phyloP scores from a whole-genome alignment of 2,113 vertebrate species.

The Myrmecobius fasciatus region DNA sequence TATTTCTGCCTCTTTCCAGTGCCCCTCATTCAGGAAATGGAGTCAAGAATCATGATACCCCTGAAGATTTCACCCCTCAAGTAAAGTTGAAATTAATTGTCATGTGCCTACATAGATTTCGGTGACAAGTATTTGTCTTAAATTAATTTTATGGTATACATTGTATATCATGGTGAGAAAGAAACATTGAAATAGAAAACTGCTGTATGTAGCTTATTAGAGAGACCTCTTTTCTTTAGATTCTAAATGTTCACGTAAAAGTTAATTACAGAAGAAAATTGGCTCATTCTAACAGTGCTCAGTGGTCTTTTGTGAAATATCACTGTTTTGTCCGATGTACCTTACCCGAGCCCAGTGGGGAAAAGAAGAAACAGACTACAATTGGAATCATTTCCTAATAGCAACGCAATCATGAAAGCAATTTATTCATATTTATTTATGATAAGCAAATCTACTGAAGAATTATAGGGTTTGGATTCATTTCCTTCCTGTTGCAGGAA shows the following conservation, averaged over 20 bases:
- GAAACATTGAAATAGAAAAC: conserved; percentile 77
- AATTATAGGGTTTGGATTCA: conserved; percentile 59
- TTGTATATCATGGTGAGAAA: conserved; percentile 79
- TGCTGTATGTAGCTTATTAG: conserved; percentile 83
- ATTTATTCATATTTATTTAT: conserved; percentile 35
- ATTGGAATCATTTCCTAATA: conserved; percentile 36
- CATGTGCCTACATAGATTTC: conserved; percentile 77
- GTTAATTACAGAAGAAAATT: conserved; percentile 19
- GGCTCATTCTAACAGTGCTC: conserved; percentile 30
- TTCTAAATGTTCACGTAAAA: conserved; percentile 57
- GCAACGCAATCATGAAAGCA: conserved; percentile 41
- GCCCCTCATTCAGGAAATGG: conserved; percentile 99
- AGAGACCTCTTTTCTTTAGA: conserved; percentile 84
- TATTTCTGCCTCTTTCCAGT: conserved; percentile 84
- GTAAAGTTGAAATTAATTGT: conserved; percentile 81
- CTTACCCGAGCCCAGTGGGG: not conserved
- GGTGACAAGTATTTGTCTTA: conserved; percentile 80
- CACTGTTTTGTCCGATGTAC: not conserved
- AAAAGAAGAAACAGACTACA: not conserved
- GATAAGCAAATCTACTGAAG: conserved; percentile 54
- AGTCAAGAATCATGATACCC: conserved; percentile 99
- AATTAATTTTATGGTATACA: conserved; percentile 78
- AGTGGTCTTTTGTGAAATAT: conserved; percentile 46
- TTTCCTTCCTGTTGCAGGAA: conserved; percentile 62
- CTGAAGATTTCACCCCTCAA: conserved; percentile 94